Conservation (phyloP, 2,888 invertebrate species). For the Plemyria rubiginata region DNA sequence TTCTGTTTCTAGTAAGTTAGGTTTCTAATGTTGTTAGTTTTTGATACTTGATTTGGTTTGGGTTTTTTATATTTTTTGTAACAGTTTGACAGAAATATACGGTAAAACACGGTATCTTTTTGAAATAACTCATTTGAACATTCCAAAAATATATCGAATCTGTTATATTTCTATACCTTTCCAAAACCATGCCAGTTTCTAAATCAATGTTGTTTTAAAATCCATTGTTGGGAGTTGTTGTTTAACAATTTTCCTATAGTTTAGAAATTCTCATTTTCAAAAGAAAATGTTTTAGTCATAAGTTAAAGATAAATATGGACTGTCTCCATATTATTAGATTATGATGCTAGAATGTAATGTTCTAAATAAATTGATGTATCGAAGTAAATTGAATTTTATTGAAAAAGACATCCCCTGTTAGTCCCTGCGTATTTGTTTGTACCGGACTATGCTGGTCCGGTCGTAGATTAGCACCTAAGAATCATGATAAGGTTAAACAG, state of each 20-base stretch:
- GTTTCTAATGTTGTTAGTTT: not conserved
- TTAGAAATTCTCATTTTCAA: slow-evolving; percentile 42
- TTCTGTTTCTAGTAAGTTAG: slow-evolving; percentile 3
- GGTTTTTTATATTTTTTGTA: slow-evolving; percentile 13
- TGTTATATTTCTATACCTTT: slow-evolving; percentile 7
- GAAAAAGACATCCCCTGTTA: too few species aligned
- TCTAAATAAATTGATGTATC: slow-evolving; percentile 63
- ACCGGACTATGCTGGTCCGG: too few species aligned
- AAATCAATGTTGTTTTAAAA: slow-evolving; percentile 8
- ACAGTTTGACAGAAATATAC: not conserved
- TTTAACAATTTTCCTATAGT: slow-evolving; percentile 46
- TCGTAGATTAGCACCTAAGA: too few species aligned
- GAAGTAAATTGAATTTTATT: slow-evolving; percentile 14
- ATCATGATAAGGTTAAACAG: too few species aligned
- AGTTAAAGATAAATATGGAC: slow-evolving; percentile 60
- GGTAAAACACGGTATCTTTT: not conserved
- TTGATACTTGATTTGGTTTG: slow-evolving; percentile 13
- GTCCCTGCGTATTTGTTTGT: too few species aligned
- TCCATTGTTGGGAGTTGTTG: slow-evolving; percentile 26
- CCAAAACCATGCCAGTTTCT: slow-evolving; percentile 5
- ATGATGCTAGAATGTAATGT: slow-evolving; percentile 61
- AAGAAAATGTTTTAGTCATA: slow-evolving; percentile 56
- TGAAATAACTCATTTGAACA: slow-evolving; percentile 25
- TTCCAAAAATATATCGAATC: slow-evolving; percentile 31
- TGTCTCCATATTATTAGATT: slow-evolving; percentile 58